These are phyloP conservation scores for Thamnophis elegans DNA, from an alignment of 2,797 vertebrate genomes.

Conservation along the genomic window DNA sequence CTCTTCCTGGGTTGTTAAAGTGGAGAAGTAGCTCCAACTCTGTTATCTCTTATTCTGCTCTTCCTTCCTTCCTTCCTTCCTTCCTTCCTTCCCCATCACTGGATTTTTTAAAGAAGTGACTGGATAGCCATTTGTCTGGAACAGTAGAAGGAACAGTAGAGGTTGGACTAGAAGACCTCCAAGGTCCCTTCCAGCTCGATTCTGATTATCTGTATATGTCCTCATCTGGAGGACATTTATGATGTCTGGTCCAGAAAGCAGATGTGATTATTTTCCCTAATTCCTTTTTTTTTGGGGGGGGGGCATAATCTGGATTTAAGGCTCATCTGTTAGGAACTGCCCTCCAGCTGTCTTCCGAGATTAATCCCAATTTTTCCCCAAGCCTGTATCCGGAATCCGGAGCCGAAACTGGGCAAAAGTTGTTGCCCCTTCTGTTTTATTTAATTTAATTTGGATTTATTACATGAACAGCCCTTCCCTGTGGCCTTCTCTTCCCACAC, in stretches of 20 bases:
- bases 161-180: too few species aligned
- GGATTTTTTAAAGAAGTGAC: too few species aligned
- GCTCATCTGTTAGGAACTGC: neutral
- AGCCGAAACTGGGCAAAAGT: neutral
- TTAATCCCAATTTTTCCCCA: neutral
- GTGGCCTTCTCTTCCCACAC: neutral
- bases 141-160: too few species aligned
- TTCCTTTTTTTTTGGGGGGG: neutral
- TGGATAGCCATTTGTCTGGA: too few species aligned
- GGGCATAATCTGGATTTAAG: neutral
- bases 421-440: neutral
- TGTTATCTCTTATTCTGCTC: too few species aligned
- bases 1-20: fast-evolving
- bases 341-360: neutral
- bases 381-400: neutral
- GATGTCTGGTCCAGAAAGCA: neutral
- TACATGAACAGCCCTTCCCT: neutral
- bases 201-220: neutral
- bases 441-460: neutral
- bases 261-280: neutral
- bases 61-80: too few species aligned
- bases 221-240: neutral
- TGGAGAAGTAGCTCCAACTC: too few species aligned
- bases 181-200: neutral
- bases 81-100: too few species aligned